These are phyloP conservation scores for Acrossocheilus fasciatus DNA, from an alignment of 2,797 vertebrate genomes.

Conservation along the genomic window DNA sequence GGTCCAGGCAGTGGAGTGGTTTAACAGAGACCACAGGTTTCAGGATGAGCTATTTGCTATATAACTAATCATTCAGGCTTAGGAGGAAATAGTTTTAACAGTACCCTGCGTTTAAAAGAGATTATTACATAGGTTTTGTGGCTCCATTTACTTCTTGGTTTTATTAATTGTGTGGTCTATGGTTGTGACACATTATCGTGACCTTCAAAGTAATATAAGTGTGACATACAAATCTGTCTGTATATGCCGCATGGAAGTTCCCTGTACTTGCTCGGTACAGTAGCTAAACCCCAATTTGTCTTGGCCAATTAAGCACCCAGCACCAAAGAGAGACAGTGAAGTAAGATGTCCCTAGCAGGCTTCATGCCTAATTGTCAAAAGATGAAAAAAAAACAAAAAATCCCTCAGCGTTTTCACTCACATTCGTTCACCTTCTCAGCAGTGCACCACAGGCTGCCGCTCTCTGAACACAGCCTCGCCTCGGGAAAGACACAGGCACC, in stretches of 20 bases:
- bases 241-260: not conserved
- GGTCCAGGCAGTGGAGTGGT: not conserved
- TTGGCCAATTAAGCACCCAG: slow-evolving; percentile 49
- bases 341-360: slow-evolving; percentile 54
- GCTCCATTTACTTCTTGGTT: not conserved
- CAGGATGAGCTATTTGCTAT: slow-evolving; percentile 56
- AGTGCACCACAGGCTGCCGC: slow-evolving; percentile 11
- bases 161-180: slow-evolving; percentile 25
- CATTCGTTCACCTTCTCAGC: slow-evolving; percentile 36
- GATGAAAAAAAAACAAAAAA: slow-evolving; percentile 29
- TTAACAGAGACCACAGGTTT: slow-evolving; percentile 50
- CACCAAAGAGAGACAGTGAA: slow-evolving; percentile 45
- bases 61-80: slow-evolving; percentile 42
- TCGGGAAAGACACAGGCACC: slow-evolving; percentile 71
- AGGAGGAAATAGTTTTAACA: slow-evolving; percentile 56
- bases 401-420: slow-evolving; percentile 24
- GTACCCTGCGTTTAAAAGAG: slow-evolving; percentile 13
- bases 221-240: not conserved
- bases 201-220: slow-evolving; percentile 6
- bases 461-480: slow-evolving; percentile 31
- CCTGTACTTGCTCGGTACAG: slow-evolving; percentile 23
- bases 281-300: slow-evolving; percentile 43
- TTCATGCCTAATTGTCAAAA: slow-evolving; percentile 57
- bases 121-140: slow-evolving; percentile 29
- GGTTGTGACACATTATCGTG: slow-evolving; percentile 4